Evolutionary conservation across 2,888 invertebrate species (phyloP), one percentile per base, ranked within the genome.

Genomic region (Trissolcus japonicus): DNA sequence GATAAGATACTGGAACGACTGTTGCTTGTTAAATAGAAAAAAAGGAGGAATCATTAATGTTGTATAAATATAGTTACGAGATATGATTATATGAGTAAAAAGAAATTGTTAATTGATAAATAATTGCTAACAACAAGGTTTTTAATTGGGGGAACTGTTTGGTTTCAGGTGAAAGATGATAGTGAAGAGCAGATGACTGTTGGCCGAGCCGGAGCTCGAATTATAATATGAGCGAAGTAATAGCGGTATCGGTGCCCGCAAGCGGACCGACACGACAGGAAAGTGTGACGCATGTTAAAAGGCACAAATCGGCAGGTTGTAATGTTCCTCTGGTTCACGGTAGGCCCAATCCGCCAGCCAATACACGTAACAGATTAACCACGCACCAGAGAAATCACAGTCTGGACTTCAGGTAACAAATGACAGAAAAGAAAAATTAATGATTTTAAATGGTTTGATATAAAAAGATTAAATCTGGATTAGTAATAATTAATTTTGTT

Each of bases 301-400:
- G 88, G 77, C 87, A 87, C 82, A 90, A 89, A 85, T 84, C 88
- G 82, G 83, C 86, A 65, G 85, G 83, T 80, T 87, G 87, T 86
- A 89, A 89, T 87, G 91, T 92, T 83, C 92, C 92, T 80, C 91
- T 92, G 69, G 92, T 92, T 50, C 92, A 92, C 83, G 92, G 92
- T 79, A 90, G 91, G 78, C 90, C 91, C 76, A 90, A 89, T 81
- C 86, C 89, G 78, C 83, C 89, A 60, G 86, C 89, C 79, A 90
- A 89, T 82, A 87, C 87, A 78, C 91, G 91, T 84, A 90, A 90
- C 77, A 89, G 92, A 85, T 89, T 92, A 82, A 91, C 91, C 83
- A 92, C 91, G 82, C 96, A 96, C 90, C 96, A 96, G 90, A 93
- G 96, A 88, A 96, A 96, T 90, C 93, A 96, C 86, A 96, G 96